Evolutionary conservation across 2,113 vertebrate species (phyloP), one percentile per base, ranked within the genome.

Genomic region (Megaleporinus macrocephalus): DNA sequence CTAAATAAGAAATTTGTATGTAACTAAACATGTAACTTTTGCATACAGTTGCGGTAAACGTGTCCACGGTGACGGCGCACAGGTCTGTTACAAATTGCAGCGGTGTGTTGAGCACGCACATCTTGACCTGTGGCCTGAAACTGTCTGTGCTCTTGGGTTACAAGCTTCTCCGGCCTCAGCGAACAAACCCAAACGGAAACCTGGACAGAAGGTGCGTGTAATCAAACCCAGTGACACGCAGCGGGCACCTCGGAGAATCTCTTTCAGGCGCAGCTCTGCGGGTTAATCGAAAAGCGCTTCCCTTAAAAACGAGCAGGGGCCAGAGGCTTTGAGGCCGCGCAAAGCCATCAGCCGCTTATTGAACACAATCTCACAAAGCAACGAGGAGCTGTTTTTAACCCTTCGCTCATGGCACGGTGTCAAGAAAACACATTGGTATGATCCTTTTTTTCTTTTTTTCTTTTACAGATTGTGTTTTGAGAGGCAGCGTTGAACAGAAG

Each of bases 221-320:
- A 86, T 83, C 85, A 49, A 84, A 74, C 74, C 66, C 82, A 57
- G 69, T 86, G 84, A 86, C 81, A 79, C 68, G 74, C 81, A 74
- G 79, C 73, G 24, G 53, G 62, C 80, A 65, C 80, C 80, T 59
- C 3, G 4, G 71, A 69, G 79, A 69, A 81, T 66, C 20, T 72
- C 71, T 86, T 83, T 81, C 81, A 83, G 61, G 74, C 51, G 69
- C 59, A 69, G 69, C 63, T 78, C 70, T 22, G 62, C 7, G 76
- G 85, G 78, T 86, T 86, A 86, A 86, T 86, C 78, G 85, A 86
- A 86, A 86, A 78, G 73, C 73, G 49, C 72, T 71, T 27, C 51
- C 63, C 76, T 61, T 61, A 61, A 83, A 83, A 83, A 70, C 30
- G 41, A 78, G 59, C 78, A 59, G 22, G 68, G 75, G 80, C 76